Evolutionary conservation across 35 echinoderm and acorn worm genomes (phyloP).

Genomic region (Heliocidaris erythrogramma): DNA sequence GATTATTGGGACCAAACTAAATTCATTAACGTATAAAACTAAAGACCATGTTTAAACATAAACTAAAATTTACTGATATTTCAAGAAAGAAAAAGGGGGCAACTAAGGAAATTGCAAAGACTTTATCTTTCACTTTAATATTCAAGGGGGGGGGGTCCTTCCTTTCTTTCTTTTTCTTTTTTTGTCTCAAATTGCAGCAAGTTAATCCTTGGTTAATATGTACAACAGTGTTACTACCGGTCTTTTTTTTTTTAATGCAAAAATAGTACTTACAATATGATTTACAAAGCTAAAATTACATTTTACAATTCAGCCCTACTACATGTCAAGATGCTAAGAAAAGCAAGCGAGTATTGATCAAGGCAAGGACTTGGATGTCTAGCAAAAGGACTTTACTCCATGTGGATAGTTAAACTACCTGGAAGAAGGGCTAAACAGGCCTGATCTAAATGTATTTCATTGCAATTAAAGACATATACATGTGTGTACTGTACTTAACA

Average conservation of each 20-base stretch:
- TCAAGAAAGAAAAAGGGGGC: background rate
- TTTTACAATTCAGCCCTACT: background rate
- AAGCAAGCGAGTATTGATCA: background rate
- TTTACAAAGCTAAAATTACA: background rate
- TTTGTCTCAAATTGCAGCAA: background rate
- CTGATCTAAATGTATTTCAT: background rate
- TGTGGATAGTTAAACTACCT: background rate
- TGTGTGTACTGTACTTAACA: background rate
- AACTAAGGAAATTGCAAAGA: too few species aligned
- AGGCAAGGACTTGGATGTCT: background rate
- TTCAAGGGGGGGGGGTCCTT: background rate
- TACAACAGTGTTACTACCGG: background rate
- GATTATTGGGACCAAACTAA: background rate
- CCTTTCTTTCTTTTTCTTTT: background rate
- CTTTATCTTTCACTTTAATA: background rate
- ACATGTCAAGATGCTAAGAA: background rate
- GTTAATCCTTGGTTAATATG: background rate
- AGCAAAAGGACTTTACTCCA: background rate
- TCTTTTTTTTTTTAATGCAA: background rate
- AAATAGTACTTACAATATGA: background rate
- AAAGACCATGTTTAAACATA: too few species aligned
- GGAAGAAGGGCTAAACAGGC: background rate
- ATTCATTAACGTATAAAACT: background rate
- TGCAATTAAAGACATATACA: background rate
- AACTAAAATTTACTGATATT: too few species aligned